Evolutionary conservation across 2,113 vertebrate species (phyloP).

Genomic region (Thryonomys swinderianus): DNA sequence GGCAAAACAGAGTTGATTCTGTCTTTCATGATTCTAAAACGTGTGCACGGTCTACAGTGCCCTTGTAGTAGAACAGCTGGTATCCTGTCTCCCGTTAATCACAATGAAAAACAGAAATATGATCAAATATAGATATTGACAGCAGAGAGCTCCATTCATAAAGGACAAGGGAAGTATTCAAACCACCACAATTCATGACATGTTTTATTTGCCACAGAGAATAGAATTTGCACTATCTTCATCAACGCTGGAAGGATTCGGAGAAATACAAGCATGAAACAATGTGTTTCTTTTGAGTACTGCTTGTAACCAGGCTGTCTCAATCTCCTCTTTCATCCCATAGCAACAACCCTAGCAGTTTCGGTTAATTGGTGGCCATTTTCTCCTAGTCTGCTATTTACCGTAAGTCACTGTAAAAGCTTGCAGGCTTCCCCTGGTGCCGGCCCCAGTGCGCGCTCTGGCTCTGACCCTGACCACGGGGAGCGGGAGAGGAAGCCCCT

Average conservation of each 20-base stretch:
- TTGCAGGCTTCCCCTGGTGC: background rate
- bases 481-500: background rate
- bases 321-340: background rate
- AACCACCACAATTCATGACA: background rate
- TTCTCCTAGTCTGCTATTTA: background rate
- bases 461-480: background rate
- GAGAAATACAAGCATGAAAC: background rate
- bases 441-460: background rate
- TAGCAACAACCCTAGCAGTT: background rate
- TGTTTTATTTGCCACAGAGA: background rate
- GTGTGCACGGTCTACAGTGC: background rate
- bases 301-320: background rate
- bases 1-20: background rate
- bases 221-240: background rate
- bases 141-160: background rate
- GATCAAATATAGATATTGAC: background rate
- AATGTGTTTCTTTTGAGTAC: background rate
- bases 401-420: background rate
- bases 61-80: background rate
- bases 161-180: background rate
- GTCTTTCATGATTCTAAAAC: background rate
- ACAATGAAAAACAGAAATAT: background rate
- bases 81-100: background rate
- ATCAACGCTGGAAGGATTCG: background rate
- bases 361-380: background rate